Conservation (phyloP, 2,888 invertebrate species). For the Orthosia gothica region DNA sequence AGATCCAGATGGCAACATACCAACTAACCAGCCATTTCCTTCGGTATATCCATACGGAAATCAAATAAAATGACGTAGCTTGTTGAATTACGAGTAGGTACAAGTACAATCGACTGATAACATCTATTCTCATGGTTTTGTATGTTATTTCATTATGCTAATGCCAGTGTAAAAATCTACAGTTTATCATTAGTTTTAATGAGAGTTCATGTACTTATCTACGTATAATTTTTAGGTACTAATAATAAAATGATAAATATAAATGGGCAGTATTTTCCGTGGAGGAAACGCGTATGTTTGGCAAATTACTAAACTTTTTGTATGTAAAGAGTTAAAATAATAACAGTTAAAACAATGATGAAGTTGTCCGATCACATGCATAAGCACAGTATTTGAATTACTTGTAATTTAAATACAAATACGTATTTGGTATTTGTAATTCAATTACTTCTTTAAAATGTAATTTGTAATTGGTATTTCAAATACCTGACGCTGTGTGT, state of each 20-base stretch:
- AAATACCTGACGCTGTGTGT: too few species aligned
- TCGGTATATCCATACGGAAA: conserved; percentile 5
- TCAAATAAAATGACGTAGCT: conserved; percentile 5
- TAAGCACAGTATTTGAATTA: conserved; percentile 60
- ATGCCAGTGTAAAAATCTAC: neutral
- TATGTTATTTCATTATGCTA: neutral
- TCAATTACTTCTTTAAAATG: too few species aligned
- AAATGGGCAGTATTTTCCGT: neutral
- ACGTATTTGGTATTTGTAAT: conserved; percentile 38
- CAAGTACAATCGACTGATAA: conserved; percentile 1
- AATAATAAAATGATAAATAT: neutral
- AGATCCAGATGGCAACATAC: conserved; percentile 16
- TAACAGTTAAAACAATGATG: too few species aligned
- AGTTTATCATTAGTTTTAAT: neutral
- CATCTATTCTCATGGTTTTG: conserved; percentile 6
- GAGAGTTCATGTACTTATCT: neutral
- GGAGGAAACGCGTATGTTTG: neutral
- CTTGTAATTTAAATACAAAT: conserved; percentile 72
- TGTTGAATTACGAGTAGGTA: neutral
- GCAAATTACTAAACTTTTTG: neutral
- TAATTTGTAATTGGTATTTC: too few species aligned
- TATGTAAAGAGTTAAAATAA: neutral
- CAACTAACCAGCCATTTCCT: conserved; percentile 38
- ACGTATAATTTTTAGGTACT: too few species aligned
- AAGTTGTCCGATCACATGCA: too few species aligned